A percentile compares a stretch with the other conserved stretches of the same genome.
Evolutionary conservation across 2,797 vertebrate genomes (phyloP).

Genomic region (Sardinella longiceps): DNA sequence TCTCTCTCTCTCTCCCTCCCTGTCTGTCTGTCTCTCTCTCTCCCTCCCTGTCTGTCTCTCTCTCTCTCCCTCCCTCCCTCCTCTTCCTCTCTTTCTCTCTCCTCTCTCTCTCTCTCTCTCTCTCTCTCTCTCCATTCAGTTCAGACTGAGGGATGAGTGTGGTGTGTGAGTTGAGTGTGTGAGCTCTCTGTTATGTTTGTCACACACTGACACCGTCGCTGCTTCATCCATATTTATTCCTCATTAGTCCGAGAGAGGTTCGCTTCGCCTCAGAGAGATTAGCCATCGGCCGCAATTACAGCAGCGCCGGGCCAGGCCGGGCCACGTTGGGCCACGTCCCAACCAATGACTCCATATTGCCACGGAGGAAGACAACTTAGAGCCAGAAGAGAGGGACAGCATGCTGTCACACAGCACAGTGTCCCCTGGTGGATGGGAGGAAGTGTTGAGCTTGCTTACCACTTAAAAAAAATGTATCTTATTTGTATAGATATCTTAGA

Average conservation of each 20-base stretch:
- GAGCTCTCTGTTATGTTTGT: not conserved
- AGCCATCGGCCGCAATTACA: not conserved
- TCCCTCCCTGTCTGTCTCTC: too few species aligned
- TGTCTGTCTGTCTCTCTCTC: not conserved
- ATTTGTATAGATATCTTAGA: too few species aligned
- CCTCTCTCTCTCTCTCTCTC: not conserved
- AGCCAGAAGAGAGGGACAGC: not conserved
- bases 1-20: constrained; percentile 3
- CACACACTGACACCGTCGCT: not conserved
- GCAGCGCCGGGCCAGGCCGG: not conserved
- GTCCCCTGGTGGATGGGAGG: not conserved
- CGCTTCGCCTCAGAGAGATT: not conserved
- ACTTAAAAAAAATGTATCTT: too few species aligned
- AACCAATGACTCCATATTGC: not conserved
- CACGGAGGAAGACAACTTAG: not conserved
- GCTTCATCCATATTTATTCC: not conserved
- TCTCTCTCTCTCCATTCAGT: not conserved
- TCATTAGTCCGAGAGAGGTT: not conserved
- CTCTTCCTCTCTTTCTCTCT: not conserved
- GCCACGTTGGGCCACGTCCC: too few species aligned
- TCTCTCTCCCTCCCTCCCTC: too few species aligned
- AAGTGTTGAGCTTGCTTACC: too few species aligned
- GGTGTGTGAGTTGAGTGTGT: not conserved
- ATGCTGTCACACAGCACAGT: not conserved
- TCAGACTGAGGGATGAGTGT: not conserved